Conservation (phyloP, 2,888 invertebrate genomes). For the Cephus pygmeus region DNA sequence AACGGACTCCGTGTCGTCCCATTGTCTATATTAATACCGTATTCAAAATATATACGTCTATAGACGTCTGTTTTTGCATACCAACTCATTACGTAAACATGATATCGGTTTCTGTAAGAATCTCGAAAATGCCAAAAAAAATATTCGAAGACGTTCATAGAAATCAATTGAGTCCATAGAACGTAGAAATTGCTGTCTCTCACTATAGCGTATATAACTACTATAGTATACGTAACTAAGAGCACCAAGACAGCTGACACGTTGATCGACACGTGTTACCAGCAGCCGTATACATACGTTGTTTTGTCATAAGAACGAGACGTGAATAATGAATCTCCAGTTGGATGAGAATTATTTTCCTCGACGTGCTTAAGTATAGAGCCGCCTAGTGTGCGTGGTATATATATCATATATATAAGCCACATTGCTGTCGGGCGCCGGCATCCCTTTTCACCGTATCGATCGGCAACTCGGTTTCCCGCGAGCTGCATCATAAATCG, state of each 20-base stretch:
- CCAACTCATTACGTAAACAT: not conserved
- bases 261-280: not conserved
- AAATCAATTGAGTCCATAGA: not conserved
- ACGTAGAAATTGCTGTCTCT: not conserved
- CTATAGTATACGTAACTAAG: not conserved
- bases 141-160: not conserved
- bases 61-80: not conserved
- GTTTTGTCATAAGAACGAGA: not conserved
- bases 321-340: not conserved
- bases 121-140: not conserved
- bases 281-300: not conserved
- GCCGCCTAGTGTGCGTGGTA: not conserved
- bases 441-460: not conserved
- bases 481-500: not conserved
- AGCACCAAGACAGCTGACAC: not conserved
- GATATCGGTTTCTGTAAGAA: not conserved
- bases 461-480: conserved; percentile 1
- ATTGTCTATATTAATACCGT: not conserved
- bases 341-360: not conserved
- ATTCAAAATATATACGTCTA: not conserved
- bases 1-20: not conserved
- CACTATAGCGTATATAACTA: not conserved
- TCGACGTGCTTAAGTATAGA: not conserved
- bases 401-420: not conserved
- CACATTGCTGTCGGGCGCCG: not conserved